A percentile compares a stretch with the other conserved stretches of the same genome.
These are phyloP conservation scores for Synodontis membranacea DNA, from an alignment of 2,113 vertebrate genomes.

Conservation along the genomic window DNA sequence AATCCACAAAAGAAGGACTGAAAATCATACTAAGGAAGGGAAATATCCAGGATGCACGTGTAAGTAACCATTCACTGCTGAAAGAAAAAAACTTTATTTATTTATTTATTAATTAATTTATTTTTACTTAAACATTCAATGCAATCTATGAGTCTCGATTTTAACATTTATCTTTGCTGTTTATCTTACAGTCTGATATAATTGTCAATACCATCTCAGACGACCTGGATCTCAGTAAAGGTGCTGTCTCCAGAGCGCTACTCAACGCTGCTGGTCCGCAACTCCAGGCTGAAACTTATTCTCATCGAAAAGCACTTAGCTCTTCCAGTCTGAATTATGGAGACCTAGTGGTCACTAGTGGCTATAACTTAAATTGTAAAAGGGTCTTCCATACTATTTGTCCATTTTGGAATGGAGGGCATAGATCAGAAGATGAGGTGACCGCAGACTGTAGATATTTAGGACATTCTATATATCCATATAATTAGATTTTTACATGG, in stretches of 20 bases:
- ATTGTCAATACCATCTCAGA: conserved; percentile 79
- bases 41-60: conserved; percentile 72
- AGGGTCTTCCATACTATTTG: conserved; percentile 75
- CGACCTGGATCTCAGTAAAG: conserved; percentile 69
- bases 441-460: background rate
- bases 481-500: background rate
- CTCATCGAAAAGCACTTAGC: accelerated
- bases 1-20: conserved; percentile 72
- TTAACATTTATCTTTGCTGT: background rate
- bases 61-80: conserved; percentile 63
- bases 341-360: conserved; percentile 71
- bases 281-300: conserved; percentile 71
- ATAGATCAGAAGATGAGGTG: conserved; percentile 63
- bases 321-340: background rate
- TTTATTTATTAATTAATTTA: background rate
- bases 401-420: conserved; percentile 63
- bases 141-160: background rate
- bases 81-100: background rate
- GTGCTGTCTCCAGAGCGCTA: conserved; percentile 78
- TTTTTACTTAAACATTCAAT: background rate
- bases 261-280: conserved; percentile 71
- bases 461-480: background rate
- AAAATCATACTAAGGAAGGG: conserved; percentile 68
- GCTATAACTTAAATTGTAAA: conserved; percentile 70
- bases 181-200: conserved; percentile 73